phyloP scores from a whole-genome alignment of 2,113 vertebrate genomes.

The Falco punctatus region DNA sequence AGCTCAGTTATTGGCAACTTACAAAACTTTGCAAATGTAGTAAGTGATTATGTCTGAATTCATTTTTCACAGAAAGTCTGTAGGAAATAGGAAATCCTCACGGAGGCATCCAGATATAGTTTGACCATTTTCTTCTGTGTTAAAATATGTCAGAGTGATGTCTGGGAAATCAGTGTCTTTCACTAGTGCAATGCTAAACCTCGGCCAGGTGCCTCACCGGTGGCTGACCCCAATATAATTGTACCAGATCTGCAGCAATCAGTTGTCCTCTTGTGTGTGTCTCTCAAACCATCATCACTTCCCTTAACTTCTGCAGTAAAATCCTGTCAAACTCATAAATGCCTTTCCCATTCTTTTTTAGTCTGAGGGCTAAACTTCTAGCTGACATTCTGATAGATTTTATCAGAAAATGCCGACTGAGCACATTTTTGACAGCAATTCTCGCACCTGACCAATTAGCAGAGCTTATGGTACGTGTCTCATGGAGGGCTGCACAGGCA shows the following conservation, averaged over 20 bases:
- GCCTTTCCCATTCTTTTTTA: neutral
- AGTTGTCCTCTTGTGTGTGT: neutral
- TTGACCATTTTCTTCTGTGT: neutral
- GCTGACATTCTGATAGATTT: slow-evolving; percentile 18
- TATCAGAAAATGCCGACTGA: neutral
- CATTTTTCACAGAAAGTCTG: neutral
- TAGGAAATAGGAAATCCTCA: neutral
- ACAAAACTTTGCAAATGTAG: neutral
- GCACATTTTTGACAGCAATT: neutral
- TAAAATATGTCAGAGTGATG: neutral
- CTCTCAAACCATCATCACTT: neutral
- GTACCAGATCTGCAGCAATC: neutral
- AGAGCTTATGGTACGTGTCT: neutral
- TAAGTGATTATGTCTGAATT: neutral
- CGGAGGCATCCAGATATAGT: neutral
- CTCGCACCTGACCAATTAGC: neutral
- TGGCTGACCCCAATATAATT: slow-evolving; percentile 21
- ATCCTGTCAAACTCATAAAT: slow-evolving; percentile 42
- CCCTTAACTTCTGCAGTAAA: neutral
- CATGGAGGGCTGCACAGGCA: neutral
- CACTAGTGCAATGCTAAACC: neutral
- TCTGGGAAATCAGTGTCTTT: slow-evolving; percentile 7
- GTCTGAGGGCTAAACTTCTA: neutral
- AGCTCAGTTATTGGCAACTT: neutral
- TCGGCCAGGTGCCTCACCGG: neutral